Evolutionary conservation across 2,113 vertebrate species (phyloP).

Genomic region (Nibea albiflora): DNA sequence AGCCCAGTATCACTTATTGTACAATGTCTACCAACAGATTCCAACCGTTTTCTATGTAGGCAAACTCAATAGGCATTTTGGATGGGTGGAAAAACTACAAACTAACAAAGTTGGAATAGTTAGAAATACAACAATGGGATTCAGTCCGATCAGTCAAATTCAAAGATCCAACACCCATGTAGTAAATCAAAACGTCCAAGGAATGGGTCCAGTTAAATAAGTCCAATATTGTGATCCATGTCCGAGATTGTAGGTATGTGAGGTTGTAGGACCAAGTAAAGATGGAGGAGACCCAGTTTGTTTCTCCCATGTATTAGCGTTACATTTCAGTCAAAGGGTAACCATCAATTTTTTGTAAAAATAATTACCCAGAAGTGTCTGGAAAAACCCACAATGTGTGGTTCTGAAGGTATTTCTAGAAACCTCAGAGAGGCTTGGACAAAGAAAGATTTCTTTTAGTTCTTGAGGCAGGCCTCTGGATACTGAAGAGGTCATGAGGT

Average conservation of each 20-base stretch:
- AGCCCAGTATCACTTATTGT: slow-evolving; percentile 32
- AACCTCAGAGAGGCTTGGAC: background rate
- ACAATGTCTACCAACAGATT: slow-evolving; percentile 29
- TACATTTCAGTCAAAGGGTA: background rate
- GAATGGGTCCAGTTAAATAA: background rate
- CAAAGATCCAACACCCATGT: background rate
- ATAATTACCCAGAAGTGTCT: background rate
- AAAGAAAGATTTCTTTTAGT: background rate
- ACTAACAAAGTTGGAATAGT: background rate
- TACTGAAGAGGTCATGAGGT: background rate
- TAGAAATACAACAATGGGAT: slow-evolving; percentile 1
- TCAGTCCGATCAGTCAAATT: background rate
- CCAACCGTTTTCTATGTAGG: background rate
- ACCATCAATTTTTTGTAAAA: background rate
- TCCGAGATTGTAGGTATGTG: background rate
- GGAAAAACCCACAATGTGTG: background rate
- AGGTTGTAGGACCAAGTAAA: slow-evolving; percentile 19
- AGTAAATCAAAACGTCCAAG: background rate
- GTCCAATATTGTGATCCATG: background rate
- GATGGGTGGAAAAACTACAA: background rate
- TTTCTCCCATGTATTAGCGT: background rate
- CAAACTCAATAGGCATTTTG: background rate
- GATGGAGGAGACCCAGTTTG: background rate
- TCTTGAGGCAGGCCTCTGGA: slow-evolving; percentile 42
- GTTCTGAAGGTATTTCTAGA: background rate